Percentiles rank a stretch among this genome's conserved stretches.
phyloP scores from a whole-genome alignment of 2,888 invertebrate species.

The Choristoneura rosaceana region DNA sequence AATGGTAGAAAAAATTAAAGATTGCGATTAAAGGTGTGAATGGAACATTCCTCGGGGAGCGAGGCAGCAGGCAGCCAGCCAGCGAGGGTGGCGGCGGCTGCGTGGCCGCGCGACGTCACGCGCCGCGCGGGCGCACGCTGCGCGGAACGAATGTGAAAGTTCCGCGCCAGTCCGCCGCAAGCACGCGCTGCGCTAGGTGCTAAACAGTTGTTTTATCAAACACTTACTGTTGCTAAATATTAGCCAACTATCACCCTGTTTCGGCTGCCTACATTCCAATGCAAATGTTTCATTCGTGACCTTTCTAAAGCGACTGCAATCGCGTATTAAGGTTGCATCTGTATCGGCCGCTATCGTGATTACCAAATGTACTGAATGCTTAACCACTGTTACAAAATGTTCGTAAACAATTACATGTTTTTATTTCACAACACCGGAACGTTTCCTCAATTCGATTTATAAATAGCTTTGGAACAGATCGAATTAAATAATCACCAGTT shows the following conservation, averaged over 20 bases:
- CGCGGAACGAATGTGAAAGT: constrained; percentile 82
- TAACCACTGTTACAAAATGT: constrained; percentile 54
- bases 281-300: constrained; percentile 28
- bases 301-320: constrained; percentile 27
- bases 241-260: constrained; percentile 43
- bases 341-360: constrained; percentile 41
- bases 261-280: constrained; percentile 29
- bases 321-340: constrained; percentile 27
- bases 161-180: constrained; percentile 63
- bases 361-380: constrained; percentile 53
- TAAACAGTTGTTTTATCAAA: constrained; percentile 65
- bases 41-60: constrained; percentile 2
- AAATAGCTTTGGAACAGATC: constrained; percentile 26
- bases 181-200: constrained; percentile 70
- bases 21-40: constrained; percentile 7
- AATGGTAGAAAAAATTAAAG: background rate
- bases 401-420: constrained; percentile 53
- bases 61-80: background rate
- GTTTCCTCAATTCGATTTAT: constrained; percentile 51
- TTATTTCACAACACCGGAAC: constrained; percentile 60
- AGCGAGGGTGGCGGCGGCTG: constrained; percentile 44
- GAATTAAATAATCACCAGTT: constrained; percentile 42
- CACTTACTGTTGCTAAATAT: constrained; percentile 48
- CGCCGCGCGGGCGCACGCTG: constrained; percentile 67
- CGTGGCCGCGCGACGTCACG: constrained; percentile 70